These are phyloP conservation scores for Harlomillsia oculata DNA, from an alignment of 1,140 invertebrate species.

Conservation along the genomic window DNA sequence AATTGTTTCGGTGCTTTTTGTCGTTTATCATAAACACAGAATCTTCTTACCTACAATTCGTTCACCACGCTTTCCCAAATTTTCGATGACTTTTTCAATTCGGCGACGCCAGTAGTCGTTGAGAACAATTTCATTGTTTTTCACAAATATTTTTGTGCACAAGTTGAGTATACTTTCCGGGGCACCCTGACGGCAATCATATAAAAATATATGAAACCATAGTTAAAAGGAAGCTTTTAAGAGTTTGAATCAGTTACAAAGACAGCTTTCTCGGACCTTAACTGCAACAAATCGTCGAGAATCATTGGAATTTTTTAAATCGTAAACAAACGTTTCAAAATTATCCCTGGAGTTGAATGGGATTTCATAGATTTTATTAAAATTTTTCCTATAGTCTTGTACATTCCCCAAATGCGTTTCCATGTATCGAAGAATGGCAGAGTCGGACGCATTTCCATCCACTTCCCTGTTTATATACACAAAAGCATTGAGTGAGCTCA, in stretches of 20 bases:
- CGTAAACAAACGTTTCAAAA: slow-evolving; percentile 65
- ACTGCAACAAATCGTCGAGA: slow-evolving; percentile 29
- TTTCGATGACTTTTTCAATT: slow-evolving; percentile 53
- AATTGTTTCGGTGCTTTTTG: too few relatives aligned
- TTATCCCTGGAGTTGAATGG: slow-evolving; percentile 80
- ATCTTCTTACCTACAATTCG: slow-evolving; percentile 51
- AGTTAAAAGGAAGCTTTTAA: background rate
- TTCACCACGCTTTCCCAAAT: slow-evolving; percentile 74
- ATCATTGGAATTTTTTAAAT: slow-evolving; percentile 40
- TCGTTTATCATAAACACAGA: too few relatives aligned
- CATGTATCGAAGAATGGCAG: slow-evolving; percentile 68
- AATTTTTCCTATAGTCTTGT: slow-evolving; percentile 47
- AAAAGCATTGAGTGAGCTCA: too few relatives aligned
- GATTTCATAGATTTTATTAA: slow-evolving; percentile 62
- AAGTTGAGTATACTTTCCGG: slow-evolving; percentile 75
- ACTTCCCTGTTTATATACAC: slow-evolving; percentile 40
- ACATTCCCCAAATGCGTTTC: slow-evolving; percentile 56
- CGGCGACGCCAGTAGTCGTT: slow-evolving; percentile 50
- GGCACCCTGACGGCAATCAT: slow-evolving; percentile 55
- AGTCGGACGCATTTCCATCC: slow-evolving; percentile 68
- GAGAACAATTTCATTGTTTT: slow-evolving; percentile 52
- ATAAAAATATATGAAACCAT: background rate
- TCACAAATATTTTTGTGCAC: slow-evolving; percentile 59
- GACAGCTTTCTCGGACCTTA: slow-evolving; percentile 13
- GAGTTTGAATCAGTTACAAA: background rate